Base-by-base conservation (phyloP, 2,113 vertebrate species). In the Cololabis saira region DNA sequence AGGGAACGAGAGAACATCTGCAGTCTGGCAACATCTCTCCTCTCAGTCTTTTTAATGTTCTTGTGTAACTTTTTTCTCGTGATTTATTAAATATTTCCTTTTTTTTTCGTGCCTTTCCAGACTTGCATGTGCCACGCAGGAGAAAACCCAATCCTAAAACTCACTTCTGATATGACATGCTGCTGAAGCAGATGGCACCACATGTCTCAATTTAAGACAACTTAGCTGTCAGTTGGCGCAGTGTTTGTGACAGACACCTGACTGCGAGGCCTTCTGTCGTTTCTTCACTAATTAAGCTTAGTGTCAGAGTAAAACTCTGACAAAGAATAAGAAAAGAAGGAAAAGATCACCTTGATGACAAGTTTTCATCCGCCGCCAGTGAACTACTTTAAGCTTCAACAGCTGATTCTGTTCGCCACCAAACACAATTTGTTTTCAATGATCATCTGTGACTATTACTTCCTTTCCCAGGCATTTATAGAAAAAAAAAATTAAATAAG, bases 221-320 rank as follows among this genome's bases (percentile, higher is more conserved):
- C 62, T 56, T 12, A 42, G 48, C 72, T 71, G 77, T 71, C 77
- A 74, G 49, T 79, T 53, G 41, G 15, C 11, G 66, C 61, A 3
- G 47, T 57, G 59, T 58, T 52, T 11, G 44, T 82, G 76, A 88
- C 51, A 76, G 83, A 84, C 82, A 73, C 41, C 78, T 84, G 70
- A 75, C 69, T 78, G 71, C 33, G 75, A 81, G 55, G 73, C 81
- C 81, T 77, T 75, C 52, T 81, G 80, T 65, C 64, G 27, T 15
- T 45, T 56, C 53, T 67, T 61, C 61, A 24, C 73, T 68, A 80
- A 84, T 73, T 62, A 80, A 53, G 76, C 74, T 58, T 47, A 8
- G 33, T 56, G 53, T 80, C 44, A 75, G 27, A 81, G 62, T 37
- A 42, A 9, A 19, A 11, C 6, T 2, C 7, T 41, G 67, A 71